phyloP scores from a whole-genome alignment of 2,113 vertebrate genomes.

The Chionodraco myersi region DNA sequence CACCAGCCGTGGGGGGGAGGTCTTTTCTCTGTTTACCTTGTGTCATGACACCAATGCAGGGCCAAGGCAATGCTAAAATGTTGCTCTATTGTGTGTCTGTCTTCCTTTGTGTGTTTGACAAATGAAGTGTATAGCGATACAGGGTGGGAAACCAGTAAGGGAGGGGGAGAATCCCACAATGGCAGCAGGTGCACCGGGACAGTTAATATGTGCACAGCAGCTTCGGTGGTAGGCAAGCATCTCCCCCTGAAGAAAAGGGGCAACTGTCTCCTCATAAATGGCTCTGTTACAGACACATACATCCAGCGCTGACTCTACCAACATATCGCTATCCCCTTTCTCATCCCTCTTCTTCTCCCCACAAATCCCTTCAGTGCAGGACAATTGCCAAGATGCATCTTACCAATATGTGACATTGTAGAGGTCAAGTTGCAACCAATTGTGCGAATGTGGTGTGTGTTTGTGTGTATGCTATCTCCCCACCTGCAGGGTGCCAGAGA shows the following conservation, averaged over 20 bases:
- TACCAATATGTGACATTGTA: constrained; percentile 78
- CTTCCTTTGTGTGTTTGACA: constrained; percentile 79
- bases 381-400: constrained; percentile 84
- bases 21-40: constrained; percentile 65
- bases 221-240: constrained; percentile 77
- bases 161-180: constrained; percentile 63
- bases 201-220: constrained; percentile 83
- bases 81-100: constrained; percentile 71
- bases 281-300: constrained; percentile 79
- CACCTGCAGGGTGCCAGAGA: constrained; percentile 46
- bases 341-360: constrained; percentile 55
- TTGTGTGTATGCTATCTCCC: constrained; percentile 9
- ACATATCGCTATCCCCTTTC: constrained; percentile 41
- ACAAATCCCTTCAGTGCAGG: constrained; percentile 73
- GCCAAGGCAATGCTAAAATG: constrained; percentile 69
- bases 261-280: constrained; percentile 75
- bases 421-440: constrained; percentile 77
- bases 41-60: constrained; percentile 60
- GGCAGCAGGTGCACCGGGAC: constrained; percentile 85
- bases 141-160: constrained; percentile 63
- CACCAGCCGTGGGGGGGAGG: constrained; percentile 55
- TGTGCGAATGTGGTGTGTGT: constrained; percentile 27
- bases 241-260: constrained; percentile 74
- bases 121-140: constrained; percentile 81
- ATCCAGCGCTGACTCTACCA: constrained; percentile 73